A percentile compares a stretch with the other conserved stretches of the same genome.
These are phyloP conservation scores for Ceramica pisi DNA, from an alignment of 2,888 invertebrate species.

Conservation along the genomic window DNA sequence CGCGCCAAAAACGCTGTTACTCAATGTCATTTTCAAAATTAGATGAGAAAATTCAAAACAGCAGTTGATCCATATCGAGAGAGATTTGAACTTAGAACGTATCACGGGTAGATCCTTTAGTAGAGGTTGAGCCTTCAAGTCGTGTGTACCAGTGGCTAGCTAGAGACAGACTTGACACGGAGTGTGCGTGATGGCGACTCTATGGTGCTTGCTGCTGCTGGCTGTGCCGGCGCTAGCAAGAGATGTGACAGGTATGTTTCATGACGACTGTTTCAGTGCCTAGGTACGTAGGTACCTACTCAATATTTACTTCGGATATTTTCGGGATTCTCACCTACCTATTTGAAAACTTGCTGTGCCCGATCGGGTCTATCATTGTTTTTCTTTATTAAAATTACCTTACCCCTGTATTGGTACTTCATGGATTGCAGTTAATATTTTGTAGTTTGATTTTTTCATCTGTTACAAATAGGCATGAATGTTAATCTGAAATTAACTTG, in stretches of 20 bases:
- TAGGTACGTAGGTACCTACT: too few relatives aligned
- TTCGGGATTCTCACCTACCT: background rate
- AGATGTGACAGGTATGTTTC: constrained; percentile 55
- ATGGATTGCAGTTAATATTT: too few relatives aligned
- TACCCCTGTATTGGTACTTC: too few relatives aligned
- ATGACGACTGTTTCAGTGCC: background rate
- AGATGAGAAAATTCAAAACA: background rate
- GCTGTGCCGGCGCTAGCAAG: constrained; percentile 28
- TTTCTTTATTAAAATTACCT: too few relatives aligned
- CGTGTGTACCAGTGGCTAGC: constrained; percentile 9
- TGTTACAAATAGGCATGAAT: too few relatives aligned
- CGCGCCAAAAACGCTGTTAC: background rate
- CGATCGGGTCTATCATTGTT: too few relatives aligned
- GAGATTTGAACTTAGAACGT: background rate
- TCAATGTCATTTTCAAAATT: background rate
- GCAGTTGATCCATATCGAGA: background rate
- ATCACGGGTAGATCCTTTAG: constrained; percentile 2
- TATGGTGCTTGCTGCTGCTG: constrained; percentile 41
- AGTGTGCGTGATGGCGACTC: constrained; percentile 29
- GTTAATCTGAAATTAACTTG: too few relatives aligned
- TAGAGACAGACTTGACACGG: background rate
- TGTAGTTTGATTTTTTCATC: too few relatives aligned
- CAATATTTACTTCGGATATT: background rate
- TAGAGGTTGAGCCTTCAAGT: constrained; percentile 7
- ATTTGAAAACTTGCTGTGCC: too few relatives aligned